phyloP scores from a whole-genome alignment of 2,113 vertebrate species.

The Chaetops frenatus region DNA sequence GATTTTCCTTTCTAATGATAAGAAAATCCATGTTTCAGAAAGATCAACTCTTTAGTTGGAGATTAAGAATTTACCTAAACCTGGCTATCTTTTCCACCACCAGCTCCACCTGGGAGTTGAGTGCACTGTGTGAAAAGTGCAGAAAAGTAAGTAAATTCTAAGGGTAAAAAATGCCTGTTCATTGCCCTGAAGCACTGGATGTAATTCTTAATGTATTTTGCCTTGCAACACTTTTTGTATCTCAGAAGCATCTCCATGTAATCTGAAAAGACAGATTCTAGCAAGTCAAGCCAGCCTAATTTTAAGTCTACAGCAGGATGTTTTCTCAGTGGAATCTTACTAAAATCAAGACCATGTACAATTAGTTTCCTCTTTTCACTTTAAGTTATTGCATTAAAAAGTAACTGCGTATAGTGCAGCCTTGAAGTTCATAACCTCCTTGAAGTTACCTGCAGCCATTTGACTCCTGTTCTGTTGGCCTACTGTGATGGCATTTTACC shows the following conservation, averaged over 20 bases:
- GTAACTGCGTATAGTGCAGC: background rate
- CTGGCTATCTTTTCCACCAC: background rate
- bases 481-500: background rate
- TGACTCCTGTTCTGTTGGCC: background rate
- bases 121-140: background rate
- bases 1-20: background rate
- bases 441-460: background rate
- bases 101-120: background rate
- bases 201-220: background rate
- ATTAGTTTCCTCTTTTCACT: background rate
- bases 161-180: background rate
- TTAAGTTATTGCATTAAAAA: background rate
- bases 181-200: background rate
- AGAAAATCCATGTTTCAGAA: background rate
- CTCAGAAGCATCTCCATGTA: background rate
- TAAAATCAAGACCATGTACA: background rate
- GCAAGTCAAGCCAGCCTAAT: background rate
- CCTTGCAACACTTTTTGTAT: background rate
- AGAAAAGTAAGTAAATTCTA: background rate
- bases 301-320: background rate
- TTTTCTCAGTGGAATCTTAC: constrained; percentile 18
- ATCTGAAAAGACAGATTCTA: constrained; percentile 27
- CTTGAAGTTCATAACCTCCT: background rate
- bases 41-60: background rate
- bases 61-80: background rate